A percentile compares a stretch with the other conserved stretches of the same genome.
Conservation (phyloP, 1,140 invertebrate species). For the Euglossa dilemma region DNA sequence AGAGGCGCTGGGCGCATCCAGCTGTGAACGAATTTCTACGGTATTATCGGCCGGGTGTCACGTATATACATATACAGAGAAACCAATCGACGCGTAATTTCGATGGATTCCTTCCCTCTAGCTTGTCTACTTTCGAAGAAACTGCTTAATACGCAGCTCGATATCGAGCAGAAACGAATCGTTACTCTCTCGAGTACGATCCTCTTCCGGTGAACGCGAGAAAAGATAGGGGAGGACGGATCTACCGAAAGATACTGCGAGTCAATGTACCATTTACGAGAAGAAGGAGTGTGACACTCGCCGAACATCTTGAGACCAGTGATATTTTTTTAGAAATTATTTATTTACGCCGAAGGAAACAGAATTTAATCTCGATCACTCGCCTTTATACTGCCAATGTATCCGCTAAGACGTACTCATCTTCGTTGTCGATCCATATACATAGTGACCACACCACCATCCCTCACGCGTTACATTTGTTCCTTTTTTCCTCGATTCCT, state of each 20-base stretch:
- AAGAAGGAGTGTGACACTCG: conserved; percentile 51
- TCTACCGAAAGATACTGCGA: conserved; percentile 26
- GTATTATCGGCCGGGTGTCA: conserved; percentile 74
- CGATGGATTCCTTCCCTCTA: neutral
- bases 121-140: neutral
- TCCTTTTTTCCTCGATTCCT: conserved; percentile 39
- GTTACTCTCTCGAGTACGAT: neutral
- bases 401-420: conserved; percentile 68
- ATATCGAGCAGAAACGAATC: too few species aligned
- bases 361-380: conserved; percentile 72
- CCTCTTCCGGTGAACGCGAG: neutral
- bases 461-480: conserved; percentile 56
- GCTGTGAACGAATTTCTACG: conserved; percentile 78
- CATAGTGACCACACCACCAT: conserved; percentile 37
- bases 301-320: conserved; percentile 77
- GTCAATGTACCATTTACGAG: conserved; percentile 55
- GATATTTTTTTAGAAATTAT: conserved; percentile 81
- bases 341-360: conserved; percentile 78
- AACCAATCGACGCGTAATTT: conserved; percentile 35
- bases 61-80: neutral
- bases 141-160: neutral
- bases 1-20: conserved; percentile 81
- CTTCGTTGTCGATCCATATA: conserved; percentile 59
- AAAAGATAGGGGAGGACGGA: neutral
- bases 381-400: conserved; percentile 76